Base-by-base conservation (phyloP, 2,888 invertebrate species). In the Villa cingulata region DNA sequence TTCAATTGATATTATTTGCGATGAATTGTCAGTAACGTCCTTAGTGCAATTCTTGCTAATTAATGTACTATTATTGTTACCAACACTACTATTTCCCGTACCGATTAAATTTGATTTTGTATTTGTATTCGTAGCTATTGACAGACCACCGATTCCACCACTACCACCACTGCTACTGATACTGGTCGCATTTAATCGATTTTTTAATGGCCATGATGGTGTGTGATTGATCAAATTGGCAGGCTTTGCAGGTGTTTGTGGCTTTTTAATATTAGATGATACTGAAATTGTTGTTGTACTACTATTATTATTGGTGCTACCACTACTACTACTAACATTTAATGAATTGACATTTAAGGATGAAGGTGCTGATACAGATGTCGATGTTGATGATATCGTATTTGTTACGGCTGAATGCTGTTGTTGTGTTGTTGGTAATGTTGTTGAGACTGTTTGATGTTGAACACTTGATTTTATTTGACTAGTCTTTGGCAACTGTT, bases 131-230 rank as follows among this genome's bases (percentile, higher is more conserved):
- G 20, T 2, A 7, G 17, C 10, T 16, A 14, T 38, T 39, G 20
- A 41, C 16, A 36, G 36, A 32, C 3, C 12, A 27, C 29, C 38
- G 18, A 27, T 38, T 32, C 27, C 39, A 37, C 43, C 18, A 36
- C 34, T 15, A 27, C 2, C 10, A 27, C 29, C 38, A 39, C 37
- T 38, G 32, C 27, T 36, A 37, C 43, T 20, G 27, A 23, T 16
- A n/a, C 48, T 50, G 54, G 54, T 36, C 45, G 52, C 45, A 46
- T 56, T 54, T 43, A 57, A 39, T 50, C 48, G 54, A 57, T 76
- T 77, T 59, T 78, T 78, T 43, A 78, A 62, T 34, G 78, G 78
- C 78, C 78, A 78, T 47, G 77, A 75, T 50, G 74, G 72, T 49
- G 50, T 42, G 74, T 54, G 55, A 55, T 59, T 51, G 48, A 56